phyloP scores from a whole-genome alignment of 2,113 vertebrate genomes.

The Dicrurus megarhynchus region DNA sequence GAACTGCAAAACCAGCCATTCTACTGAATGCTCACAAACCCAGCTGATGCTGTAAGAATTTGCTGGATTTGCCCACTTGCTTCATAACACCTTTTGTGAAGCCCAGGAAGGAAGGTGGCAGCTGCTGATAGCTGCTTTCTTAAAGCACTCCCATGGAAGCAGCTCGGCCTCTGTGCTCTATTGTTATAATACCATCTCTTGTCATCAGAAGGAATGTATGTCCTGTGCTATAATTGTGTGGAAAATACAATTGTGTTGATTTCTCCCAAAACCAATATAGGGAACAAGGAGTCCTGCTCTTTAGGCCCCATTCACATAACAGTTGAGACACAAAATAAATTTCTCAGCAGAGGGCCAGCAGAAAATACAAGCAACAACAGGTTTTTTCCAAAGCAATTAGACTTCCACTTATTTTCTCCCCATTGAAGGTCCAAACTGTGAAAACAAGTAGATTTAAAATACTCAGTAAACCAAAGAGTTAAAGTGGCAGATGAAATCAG shows the following conservation, averaged over 20 bases:
- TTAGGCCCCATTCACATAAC: neutral
- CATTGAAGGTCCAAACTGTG: neutral
- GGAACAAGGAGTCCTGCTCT: neutral
- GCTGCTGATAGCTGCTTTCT: neutral
- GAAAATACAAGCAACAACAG: neutral
- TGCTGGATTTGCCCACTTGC: conserved; percentile 30
- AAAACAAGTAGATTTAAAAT: neutral
- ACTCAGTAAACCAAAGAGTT: conserved; percentile 5
- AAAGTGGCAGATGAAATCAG: neutral
- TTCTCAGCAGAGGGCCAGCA: neutral
- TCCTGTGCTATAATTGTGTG: neutral
- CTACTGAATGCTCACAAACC: conserved; percentile 4
- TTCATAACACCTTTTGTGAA: conserved; percentile 13
- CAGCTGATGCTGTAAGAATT: neutral
- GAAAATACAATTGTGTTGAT: conserved; percentile 5
- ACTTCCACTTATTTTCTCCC: neutral
- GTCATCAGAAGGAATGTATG: neutral
- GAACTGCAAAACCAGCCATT: conserved; percentile 1
- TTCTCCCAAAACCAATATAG: neutral
- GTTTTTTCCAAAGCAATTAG: neutral
- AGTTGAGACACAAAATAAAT: neutral
- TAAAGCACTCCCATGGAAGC: neutral
- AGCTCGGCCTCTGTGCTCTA: neutral
- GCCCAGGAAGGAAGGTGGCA: conserved; percentile 14
- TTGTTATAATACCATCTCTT: neutral